Conservation (phyloP, 1,140 invertebrate species). For the Musca vetustissima region DNA sequence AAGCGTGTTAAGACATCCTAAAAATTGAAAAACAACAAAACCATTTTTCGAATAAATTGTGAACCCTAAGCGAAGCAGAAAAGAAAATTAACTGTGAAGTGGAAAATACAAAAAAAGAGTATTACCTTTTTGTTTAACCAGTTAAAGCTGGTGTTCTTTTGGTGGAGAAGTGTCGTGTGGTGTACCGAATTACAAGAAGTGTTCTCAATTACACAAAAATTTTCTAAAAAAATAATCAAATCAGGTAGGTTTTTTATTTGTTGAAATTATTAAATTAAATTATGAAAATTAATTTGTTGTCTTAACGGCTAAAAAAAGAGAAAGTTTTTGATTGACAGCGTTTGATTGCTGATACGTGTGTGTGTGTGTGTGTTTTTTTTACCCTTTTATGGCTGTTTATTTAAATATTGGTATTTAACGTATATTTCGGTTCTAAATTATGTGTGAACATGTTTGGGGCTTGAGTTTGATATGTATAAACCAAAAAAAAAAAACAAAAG, state of each 20-base stretch:
- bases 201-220: neutral
- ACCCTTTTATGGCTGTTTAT: too few species aligned
- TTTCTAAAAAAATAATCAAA: neutral
- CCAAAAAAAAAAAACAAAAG: conserved; percentile 30
- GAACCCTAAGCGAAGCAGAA: neutral
- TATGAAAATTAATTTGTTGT: neutral
- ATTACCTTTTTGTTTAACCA: neutral
- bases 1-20: conserved; percentile 32
- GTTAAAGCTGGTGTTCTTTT: too few species aligned
- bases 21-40: neutral
- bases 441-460: neutral
- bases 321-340: neutral
- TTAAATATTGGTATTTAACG: neutral
- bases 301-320: conserved; percentile 13
- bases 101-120: neutral
- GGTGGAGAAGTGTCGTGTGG: too few species aligned
- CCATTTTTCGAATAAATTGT: neutral
- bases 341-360: too few species aligned
- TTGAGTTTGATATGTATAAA: neutral
- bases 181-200: neutral
- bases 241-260: conserved; percentile 4
- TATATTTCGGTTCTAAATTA: too few species aligned
- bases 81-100: conserved; percentile 4
- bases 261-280: too few species aligned
- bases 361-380: too few species aligned